Base-by-base conservation (phyloP, 2,113 vertebrate species). In the Salvelinus sp. region DNA sequence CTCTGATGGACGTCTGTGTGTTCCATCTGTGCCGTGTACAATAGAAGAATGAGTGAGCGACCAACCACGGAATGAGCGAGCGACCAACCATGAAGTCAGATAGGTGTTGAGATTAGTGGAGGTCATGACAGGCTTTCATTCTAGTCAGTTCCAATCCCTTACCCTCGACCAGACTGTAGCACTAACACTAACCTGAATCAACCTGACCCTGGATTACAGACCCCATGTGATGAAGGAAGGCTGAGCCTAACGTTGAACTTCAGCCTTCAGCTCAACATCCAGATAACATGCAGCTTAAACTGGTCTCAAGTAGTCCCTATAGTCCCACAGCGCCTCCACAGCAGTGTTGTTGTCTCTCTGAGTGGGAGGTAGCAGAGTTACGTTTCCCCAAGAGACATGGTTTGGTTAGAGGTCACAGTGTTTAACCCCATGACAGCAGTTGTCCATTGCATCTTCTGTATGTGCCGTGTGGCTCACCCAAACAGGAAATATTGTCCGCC, bases 171-270 rank as follows among this genome's bases (percentile, higher is more conserved):
- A 82, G 83, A 86, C 86, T 89, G 85, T 87, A 87, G 85, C 77
- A 88, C 86, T 86, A 88, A 79, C 83, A 81, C 83, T 88, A 90
- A 90, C 90, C 86, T 90, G 79, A 87, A 77, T 87, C 58, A 78
- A 88, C 72, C 69, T 28, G 79, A 87, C 78, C 79, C 22, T 73
- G 84, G 87, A 89, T 89, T 92, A 88, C 83, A 83, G 86, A 88
- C 88, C 88, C 76, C 90, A 88, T 92, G 91, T 88, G 88, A 92
- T 75, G 81, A 87, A 33, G 65, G 30, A 33, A 76, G 78, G 22
- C 84, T 87, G 82, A 87, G 80, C 77, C 82, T 76, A 86, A 79
- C 4, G 6, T 81, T 86, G 83, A 88, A 85, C 86, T 87, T 30
- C 18, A n/a, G 20, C 18, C 27, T 23, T 47, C 10, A 69, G 16